Base-by-base conservation (phyloP, 2,113 vertebrate genomes). In the Xenopus borealis region DNA sequence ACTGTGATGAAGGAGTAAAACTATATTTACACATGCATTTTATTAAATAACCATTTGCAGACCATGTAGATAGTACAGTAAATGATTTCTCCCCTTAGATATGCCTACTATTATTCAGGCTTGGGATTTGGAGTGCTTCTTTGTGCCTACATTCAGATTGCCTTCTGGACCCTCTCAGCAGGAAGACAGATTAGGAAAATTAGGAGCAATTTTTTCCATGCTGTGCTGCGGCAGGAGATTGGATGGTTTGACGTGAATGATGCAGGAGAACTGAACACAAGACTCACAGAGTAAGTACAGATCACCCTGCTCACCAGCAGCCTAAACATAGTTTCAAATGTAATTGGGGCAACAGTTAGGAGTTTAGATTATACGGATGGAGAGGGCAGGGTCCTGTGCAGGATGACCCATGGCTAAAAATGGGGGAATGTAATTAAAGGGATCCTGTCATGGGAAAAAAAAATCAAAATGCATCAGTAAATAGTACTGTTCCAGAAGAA, bases 161-260 rank as follows among this genome's bases (percentile, higher is more conserved):
- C 94, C 0, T 91, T 96, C 80, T 99, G 96, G 95, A 94, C 93
- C 0, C 79, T 98, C 79, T 87, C 96, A 12, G 96, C 95, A 0
- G 94, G 94, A 12, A 91, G 94, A 10, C 97, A 99, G 84, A 89
- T 92, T 73, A 94, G 83, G 73, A 93, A 88, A 82, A 94, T 98
- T 14, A 91, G 97, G 78, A 82, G 85, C 79, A 79, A 87, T 0
- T 98, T 98, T 85, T 98, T 99, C 84, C 96, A 98, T 77, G 83
- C 92, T 55, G 91, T 99, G 80, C 91, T 99, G 83, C 89, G 89
- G 77, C 95, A 99, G 79, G 97, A 99, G 78, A 94, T 99, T 63
- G 90, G 94, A 81, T 99, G 97, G 97, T 98, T 97, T 81, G 97
- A 99, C 72, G 77, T 96, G 74, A 96, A 89, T 3, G 92, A 96